Evolutionary conservation across 2,797 vertebrate species (phyloP).

Genomic region (Halcyon smyrnensis): DNA sequence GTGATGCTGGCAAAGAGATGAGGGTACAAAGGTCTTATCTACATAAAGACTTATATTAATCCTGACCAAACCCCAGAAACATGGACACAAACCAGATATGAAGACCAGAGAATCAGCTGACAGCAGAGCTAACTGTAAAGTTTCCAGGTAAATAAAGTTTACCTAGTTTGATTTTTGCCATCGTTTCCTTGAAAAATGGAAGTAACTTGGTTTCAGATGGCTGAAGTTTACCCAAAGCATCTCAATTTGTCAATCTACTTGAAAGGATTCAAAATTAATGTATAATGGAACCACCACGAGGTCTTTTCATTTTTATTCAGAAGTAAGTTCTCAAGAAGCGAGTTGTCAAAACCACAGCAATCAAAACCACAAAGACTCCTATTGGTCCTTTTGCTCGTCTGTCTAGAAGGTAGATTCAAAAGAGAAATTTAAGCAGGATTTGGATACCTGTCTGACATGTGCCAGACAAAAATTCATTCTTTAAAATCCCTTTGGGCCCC

Average conservation of each 20-base stretch:
- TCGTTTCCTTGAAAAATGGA: neutral
- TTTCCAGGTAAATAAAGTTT: neutral
- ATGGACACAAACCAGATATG: neutral
- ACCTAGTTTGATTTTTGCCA: neutral
- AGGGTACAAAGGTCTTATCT: neutral
- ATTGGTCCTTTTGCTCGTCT: neutral
- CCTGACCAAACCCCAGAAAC: neutral
- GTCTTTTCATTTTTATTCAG: neutral
- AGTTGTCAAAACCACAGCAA: neutral
- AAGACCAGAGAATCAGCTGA: neutral
- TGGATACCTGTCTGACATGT: neutral
- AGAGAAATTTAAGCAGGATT: neutral
- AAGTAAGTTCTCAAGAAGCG: neutral
- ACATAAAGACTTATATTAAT: neutral
- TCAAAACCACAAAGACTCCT: neutral
- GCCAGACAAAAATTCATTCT: neutral
- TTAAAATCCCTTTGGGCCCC: neutral
- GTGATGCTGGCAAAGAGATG: neutral
- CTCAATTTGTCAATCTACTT: slow-evolving; percentile 19
- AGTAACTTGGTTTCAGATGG: neutral
- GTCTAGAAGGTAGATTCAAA: neutral
- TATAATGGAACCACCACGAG: neutral
- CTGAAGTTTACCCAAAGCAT: neutral
- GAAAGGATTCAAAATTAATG: neutral
- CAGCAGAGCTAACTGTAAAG: neutral